These are phyloP conservation scores for Ormia ochracea DNA, from an alignment of 2,888 invertebrate genomes.

Conservation along the genomic window DNA sequence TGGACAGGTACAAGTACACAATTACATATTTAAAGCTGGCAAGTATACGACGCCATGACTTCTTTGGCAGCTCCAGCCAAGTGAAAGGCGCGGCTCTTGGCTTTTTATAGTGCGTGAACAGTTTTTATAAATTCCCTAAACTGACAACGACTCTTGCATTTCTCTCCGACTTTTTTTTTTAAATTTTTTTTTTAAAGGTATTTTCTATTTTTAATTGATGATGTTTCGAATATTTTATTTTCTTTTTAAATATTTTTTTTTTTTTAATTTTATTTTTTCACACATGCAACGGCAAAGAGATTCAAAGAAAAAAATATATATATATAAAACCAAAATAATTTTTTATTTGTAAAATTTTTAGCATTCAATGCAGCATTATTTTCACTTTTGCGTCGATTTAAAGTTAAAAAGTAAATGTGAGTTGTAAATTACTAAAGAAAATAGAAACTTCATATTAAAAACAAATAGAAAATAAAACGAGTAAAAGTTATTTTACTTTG, in stretches of 20 bases:
- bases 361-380: conserved; percentile 17
- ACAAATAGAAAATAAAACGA: neutral
- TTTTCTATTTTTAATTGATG: conserved; percentile 32
- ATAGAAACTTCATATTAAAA: neutral
- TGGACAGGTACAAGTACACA: conserved; percentile 17
- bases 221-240: conserved; percentile 26
- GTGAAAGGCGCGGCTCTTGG: conserved; percentile 54
- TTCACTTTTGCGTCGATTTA: conserved; percentile 2
- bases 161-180: neutral
- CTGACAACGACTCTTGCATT: neutral
- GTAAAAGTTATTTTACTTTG: conserved; percentile 1
- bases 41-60: conserved; percentile 9
- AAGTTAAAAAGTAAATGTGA: neutral
- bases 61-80: conserved; percentile 24
- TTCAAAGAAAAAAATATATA: conserved; percentile 8
- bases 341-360: conserved; percentile 4
- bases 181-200: neutral
- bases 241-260: neutral
- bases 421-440: neutral
- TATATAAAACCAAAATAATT: neutral
- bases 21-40: conserved; percentile 17
- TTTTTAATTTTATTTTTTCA: too few relatives aligned
- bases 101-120: conserved; percentile 48
- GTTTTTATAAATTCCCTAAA: conserved; percentile 53
- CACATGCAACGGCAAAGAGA: conserved; percentile 1